A percentile compares a stretch with the other conserved stretches of the same genome.
Conservation (phyloP, 1,140 invertebrate species). For the Drosophila kepulauana region DNA sequence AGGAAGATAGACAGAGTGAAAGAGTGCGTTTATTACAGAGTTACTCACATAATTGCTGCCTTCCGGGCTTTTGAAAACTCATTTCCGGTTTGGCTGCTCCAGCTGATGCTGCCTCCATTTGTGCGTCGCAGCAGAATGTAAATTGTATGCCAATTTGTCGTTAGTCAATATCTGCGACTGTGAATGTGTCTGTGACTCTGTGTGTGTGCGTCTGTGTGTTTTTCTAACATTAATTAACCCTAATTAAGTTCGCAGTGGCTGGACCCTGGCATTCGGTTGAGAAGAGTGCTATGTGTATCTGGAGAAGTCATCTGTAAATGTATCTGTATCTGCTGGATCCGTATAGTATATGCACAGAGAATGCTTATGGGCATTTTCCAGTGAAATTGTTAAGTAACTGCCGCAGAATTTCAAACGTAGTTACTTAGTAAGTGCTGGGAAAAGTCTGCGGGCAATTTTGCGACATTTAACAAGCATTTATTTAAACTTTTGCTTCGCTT, state of each 20-base stretch:
- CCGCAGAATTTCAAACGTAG: slow-evolving; percentile 45
- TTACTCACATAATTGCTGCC: slow-evolving; percentile 70
- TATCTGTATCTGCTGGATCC: slow-evolving; percentile 19
- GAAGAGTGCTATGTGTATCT: slow-evolving; percentile 1
- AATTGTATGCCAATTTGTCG: slow-evolving; percentile 65
- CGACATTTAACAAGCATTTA: slow-evolving; percentile 70
- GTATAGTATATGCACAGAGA: slow-evolving; percentile 13
- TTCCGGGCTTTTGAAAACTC: slow-evolving; percentile 76
- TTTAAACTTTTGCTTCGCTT: slow-evolving; percentile 51
- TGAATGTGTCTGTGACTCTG: slow-evolving; percentile 14
- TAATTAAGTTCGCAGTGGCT: slow-evolving; percentile 69
- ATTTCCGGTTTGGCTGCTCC: slow-evolving; percentile 62
- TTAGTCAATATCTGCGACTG: slow-evolving; percentile 51
- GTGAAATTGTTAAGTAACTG: slow-evolving; percentile 66
- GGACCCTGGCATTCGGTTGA: slow-evolving; percentile 27
- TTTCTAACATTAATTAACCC: slow-evolving; percentile 76
- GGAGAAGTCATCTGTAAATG: background rate
- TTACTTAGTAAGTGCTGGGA: slow-evolving; percentile 42
- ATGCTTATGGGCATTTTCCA: slow-evolving; percentile 52
- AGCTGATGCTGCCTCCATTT: slow-evolving; percentile 20
- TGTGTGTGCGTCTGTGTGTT: slow-evolving; percentile 39
- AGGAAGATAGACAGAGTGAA: background rate
- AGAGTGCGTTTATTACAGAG: slow-evolving; percentile 41
- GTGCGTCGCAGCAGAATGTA: slow-evolving; percentile 31
- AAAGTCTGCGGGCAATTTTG: slow-evolving; percentile 63